phyloP scores from a whole-genome alignment of 2,888 invertebrate genomes.

The Blastobasis lacticolella region DNA sequence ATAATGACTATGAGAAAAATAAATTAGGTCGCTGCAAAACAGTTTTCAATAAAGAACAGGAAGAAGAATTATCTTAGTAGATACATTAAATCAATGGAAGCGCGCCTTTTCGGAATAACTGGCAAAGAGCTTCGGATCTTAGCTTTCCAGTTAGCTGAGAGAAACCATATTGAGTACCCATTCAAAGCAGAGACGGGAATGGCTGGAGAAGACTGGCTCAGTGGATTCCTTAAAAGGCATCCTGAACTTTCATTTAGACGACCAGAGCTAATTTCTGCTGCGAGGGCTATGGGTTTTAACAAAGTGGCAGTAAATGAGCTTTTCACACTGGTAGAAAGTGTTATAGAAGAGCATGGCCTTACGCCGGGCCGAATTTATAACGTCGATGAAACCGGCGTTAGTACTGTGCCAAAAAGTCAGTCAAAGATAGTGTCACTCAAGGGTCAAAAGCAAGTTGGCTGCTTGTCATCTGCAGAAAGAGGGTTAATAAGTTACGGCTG shows the following conservation, averaged over 20 bases:
- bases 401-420: not conserved
- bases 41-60: conserved; percentile 9
- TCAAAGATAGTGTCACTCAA: no score
- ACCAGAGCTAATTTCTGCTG: conserved; percentile 22
- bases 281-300: conserved; percentile 4
- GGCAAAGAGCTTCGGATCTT: conserved; percentile 8
- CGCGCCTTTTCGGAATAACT: conserved; percentile 10
- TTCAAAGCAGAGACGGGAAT: conserved; percentile 5
- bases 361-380: conserved; percentile 2
- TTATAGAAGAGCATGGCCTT: conserved; percentile 6
- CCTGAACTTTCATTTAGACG: conserved; percentile 5
- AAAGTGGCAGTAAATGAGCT: conserved; percentile 8
- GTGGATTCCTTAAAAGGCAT: conserved; percentile 8
- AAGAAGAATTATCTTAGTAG: conserved; percentile 6
- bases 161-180: conserved; percentile 8
- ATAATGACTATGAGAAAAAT: conserved; percentile 6
- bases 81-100: conserved; percentile 14
- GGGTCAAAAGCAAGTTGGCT: no score
- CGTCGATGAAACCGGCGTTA: not conserved
- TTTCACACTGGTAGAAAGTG: conserved; percentile 8
- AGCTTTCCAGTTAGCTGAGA: conserved; percentile 9
- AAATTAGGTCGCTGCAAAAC: conserved; percentile 9
- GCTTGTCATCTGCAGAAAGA: no score
- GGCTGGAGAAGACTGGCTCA: conserved; percentile 6
- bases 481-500: no score